Evolutionary conservation across 2,797 vertebrate species (phyloP).

Genomic region (Chaetodon trifasciatus): DNA sequence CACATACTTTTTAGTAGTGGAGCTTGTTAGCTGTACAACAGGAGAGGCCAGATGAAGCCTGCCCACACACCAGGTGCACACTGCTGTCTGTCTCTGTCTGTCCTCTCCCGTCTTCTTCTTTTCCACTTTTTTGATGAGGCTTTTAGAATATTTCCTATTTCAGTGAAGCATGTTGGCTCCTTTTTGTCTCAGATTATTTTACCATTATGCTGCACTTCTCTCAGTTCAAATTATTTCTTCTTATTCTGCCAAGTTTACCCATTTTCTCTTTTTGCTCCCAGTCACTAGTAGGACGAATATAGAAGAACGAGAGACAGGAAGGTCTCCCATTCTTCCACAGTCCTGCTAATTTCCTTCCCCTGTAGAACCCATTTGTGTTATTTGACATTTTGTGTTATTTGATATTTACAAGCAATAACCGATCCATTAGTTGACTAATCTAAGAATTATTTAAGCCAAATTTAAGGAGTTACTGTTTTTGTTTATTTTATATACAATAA

Average conservation of each 20-base stretch:
- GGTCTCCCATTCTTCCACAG: background rate
- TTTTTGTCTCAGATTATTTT: conserved; percentile 25
- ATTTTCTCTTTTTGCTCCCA: background rate
- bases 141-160: conserved; percentile 17
- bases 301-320: too few relatives aligned
- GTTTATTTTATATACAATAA: background rate
- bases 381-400: background rate
- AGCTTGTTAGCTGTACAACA: conserved; percentile 67
- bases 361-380: background rate
- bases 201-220: background rate
- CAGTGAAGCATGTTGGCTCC: conserved; percentile 9
- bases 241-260: background rate
- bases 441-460: background rate
- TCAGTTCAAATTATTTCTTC: background rate
- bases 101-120: conserved; percentile 36
- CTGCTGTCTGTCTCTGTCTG: conserved; percentile 31
- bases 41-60: conserved; percentile 63
- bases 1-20: conserved; percentile 48
- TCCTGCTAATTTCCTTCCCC: background rate
- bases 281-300: background rate
- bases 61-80: conserved; percentile 69
- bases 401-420: background rate
- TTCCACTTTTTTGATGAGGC: conserved; percentile 17
- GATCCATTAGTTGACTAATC: background rate
- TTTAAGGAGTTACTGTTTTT: background rate